These are phyloP conservation scores for Benitochromis conjunctus DNA, from an alignment of 2,113 vertebrate species.

Conservation along the genomic window DNA sequence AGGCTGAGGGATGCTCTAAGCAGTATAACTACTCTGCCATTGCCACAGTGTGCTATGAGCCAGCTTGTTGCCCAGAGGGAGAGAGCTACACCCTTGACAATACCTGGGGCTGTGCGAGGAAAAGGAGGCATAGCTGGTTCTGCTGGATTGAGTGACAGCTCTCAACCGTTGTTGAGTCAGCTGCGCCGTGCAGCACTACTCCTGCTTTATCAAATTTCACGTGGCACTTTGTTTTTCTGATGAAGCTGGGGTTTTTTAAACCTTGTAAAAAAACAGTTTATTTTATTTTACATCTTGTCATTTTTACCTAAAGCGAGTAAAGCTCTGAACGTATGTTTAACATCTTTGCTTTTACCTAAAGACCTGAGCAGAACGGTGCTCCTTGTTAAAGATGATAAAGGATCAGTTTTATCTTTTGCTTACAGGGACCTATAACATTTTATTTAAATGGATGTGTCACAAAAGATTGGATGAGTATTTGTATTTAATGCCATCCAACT, in stretches of 20 bases:
- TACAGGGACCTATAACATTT: not conserved
- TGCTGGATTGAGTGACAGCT: slow-evolving; percentile 22
- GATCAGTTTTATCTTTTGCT: not conserved
- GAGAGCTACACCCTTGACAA: slow-evolving; percentile 45
- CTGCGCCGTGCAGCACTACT: not conserved
- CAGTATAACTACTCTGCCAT: slow-evolving; percentile 9
- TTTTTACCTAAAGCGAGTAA: not conserved
- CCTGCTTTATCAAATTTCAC: not conserved
- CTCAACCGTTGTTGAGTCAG: not conserved
- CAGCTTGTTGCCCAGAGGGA: slow-evolving; percentile 24
- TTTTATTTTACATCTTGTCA: not conserved
- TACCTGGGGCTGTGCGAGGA: slow-evolving; percentile 34
- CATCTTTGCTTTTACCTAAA: not conserved
- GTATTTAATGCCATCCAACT: not conserved
- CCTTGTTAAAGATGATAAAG: not conserved
- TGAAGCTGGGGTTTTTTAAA: not conserved
- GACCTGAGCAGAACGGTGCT: not conserved
- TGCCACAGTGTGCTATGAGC: slow-evolving; percentile 5
- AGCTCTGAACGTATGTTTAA: not conserved
- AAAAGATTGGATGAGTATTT: not conserved
- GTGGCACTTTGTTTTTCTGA: not conserved
- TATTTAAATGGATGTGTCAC: not conserved
- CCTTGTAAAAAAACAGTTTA: not conserved
- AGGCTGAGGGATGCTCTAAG: slow-evolving; percentile 26
- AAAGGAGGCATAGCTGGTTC: slow-evolving; percentile 43